Evolutionary conservation across 2,888 invertebrate genomes (phyloP).

Genomic region (Ichneumoninae sp.): DNA sequence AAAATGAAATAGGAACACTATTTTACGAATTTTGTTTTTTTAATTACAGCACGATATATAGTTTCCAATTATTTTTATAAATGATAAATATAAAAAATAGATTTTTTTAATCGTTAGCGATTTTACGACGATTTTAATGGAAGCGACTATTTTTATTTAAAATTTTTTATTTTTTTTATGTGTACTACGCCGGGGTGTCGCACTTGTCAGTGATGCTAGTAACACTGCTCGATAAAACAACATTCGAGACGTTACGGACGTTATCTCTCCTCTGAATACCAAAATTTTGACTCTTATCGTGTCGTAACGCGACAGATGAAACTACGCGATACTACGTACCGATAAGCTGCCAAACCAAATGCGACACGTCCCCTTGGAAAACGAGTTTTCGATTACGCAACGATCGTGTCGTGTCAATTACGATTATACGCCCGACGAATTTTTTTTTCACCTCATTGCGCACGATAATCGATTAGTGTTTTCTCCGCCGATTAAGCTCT

Average conservation of each 20-base stretch:
- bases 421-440: neutral
- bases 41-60: too few species aligned
- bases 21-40: too few species aligned
- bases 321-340: constrained; percentile 28
- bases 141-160: too few species aligned
- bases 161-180: neutral
- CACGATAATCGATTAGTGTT: neutral
- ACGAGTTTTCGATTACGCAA: constrained; percentile 47
- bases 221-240: constrained; percentile 11
- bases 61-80: too few species aligned
- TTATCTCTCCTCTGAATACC: constrained; percentile 28
- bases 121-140: too few species aligned
- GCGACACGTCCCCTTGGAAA: constrained; percentile 17
- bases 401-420: constrained; percentile 11
- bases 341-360: neutral
- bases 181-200: neutral
- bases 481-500: neutral
- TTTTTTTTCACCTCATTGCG: neutral
- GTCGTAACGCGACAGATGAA: constrained; percentile 26
- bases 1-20: too few species aligned
- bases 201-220: neutral
- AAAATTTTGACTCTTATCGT: constrained; percentile 40
- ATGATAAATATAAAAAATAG: too few species aligned
- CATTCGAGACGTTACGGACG: neutral
- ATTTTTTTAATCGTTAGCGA: too few species aligned